Conservation (phyloP, 2,888 invertebrate genomes). For the Anthoptus insignis region DNA sequence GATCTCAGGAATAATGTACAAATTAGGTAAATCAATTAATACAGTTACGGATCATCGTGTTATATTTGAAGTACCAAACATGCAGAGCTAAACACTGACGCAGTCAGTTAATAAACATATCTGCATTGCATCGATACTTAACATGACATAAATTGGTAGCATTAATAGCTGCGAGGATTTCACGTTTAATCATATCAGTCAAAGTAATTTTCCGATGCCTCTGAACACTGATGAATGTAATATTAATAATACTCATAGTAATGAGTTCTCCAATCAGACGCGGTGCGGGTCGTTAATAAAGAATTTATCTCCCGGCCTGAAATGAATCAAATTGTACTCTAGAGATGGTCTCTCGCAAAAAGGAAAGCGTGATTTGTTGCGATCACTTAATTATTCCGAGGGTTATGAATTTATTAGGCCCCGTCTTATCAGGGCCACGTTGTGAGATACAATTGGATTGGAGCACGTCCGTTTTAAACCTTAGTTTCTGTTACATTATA, state of each 20-base stretch:
- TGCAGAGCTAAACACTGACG: neutral
- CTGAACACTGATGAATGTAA: slow-evolving; percentile 55
- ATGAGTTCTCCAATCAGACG: slow-evolving; percentile 47
- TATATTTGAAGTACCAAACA: neutral
- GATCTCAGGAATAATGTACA: no score
- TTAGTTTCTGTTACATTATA: slow-evolving; percentile 17
- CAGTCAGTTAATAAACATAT: neutral
- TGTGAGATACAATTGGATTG: slow-evolving; percentile 28
- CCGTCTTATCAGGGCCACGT: slow-evolving; percentile 23
- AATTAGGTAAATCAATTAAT: neutral
- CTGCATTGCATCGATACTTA: slow-evolving; percentile 8
- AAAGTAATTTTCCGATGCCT: slow-evolving; percentile 36
- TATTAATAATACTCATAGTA: slow-evolving; percentile 52
- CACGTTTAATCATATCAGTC: slow-evolving; percentile 25
- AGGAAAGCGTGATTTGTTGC: slow-evolving; percentile 46
- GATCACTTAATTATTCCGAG: slow-evolving; percentile 44
- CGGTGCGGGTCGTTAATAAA: slow-evolving; percentile 49
- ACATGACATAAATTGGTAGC: slow-evolving; percentile 7
- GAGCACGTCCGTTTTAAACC: neutral
- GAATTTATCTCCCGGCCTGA: slow-evolving; percentile 45
- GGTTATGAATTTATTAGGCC: slow-evolving; percentile 37
- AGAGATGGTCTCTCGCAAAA: slow-evolving; percentile 43
- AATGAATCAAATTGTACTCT: slow-evolving; percentile 45
- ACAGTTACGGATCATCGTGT: neutral
- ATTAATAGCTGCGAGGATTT: slow-evolving; percentile 14